phyloP scores from a whole-genome alignment of 2,797 vertebrate genomes.

The Simalia tracyae region DNA sequence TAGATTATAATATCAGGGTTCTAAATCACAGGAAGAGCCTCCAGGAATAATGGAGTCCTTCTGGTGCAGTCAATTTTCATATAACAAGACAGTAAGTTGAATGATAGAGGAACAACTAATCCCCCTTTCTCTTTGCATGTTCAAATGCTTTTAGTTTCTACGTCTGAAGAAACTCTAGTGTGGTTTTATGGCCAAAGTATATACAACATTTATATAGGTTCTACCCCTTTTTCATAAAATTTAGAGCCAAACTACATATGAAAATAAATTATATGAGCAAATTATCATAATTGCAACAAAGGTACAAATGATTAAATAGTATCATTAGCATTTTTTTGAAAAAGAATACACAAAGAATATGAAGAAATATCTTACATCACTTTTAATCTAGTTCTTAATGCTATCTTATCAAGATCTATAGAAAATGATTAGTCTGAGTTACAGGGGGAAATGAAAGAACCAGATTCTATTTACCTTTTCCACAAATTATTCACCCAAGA shows the following conservation, averaged over 20 bases:
- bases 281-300: not conserved
- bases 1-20: not conserved
- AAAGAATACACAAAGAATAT: not conserved
- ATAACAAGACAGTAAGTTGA: not conserved
- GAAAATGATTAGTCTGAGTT: not conserved
- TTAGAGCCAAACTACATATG: not conserved
- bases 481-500: not conserved
- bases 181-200: not conserved
- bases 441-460: not conserved
- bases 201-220: not conserved
- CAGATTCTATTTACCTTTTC: not conserved
- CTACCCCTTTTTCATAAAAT: not conserved
- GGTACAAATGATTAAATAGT: not conserved
- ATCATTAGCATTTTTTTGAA: not conserved
- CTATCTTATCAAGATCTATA: not conserved
- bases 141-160: too few species aligned
- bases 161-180: not conserved
- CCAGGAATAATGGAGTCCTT: not conserved
- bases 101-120: not conserved
- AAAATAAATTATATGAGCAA: not conserved
- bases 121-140: not conserved
- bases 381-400: not conserved
- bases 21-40: not conserved
- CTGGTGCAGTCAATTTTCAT: not conserved
- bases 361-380: not conserved